Evolutionary conservation across 2,113 vertebrate species (phyloP), one percentile per base, ranked within the genome.

Genomic region (Caracal caracal): DNA sequence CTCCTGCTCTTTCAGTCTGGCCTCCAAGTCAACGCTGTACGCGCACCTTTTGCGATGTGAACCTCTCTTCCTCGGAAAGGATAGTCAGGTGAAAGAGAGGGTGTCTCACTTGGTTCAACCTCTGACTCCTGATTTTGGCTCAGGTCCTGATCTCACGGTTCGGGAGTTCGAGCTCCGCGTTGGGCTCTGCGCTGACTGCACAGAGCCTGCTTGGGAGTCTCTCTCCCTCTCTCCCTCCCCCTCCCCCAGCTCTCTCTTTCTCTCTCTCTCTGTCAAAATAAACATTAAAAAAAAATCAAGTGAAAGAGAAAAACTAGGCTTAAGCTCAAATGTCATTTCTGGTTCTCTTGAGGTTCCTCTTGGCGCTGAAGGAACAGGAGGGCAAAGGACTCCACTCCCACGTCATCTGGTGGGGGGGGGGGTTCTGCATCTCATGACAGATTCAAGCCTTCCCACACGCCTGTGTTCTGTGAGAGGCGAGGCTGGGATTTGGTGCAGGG

Each of bases 301-400:
- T 84, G 78, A 33, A 15, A 53, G 92, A 83, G 83, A 93, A 75
- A 75, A 75, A 75, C 28, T 4, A 95, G 79, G 61, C 66, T 94
- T 63, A 93, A 95, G 43, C n/a, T 94, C 73, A 97, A 94, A 66
- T 96, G 94, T 17, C 96, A 85, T 93, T 92, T 70, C 76, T 92
- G 81, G 86, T 90, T 97, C 94, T 98, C 56, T 35, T 93, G 94
- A 65, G 51, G 53, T 66, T 30, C 37, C n/a, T 96, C 15, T 87
- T 94, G 81, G 94, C 49, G 92, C 40, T 37, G 53, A 96, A 93
- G 17, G 24, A 73, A 59, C 82, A 68, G 82, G 51, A 66, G 30
- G 33, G 78, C 15, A 88, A 71, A 82, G 24, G 47, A 78, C 66
- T 95, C 56, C 37, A 51, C n/a, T 43, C 71, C 7, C 3, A 24